Conservation (phyloP, 2,113 vertebrate genomes). For the Dicentrarchus labrax region DNA sequence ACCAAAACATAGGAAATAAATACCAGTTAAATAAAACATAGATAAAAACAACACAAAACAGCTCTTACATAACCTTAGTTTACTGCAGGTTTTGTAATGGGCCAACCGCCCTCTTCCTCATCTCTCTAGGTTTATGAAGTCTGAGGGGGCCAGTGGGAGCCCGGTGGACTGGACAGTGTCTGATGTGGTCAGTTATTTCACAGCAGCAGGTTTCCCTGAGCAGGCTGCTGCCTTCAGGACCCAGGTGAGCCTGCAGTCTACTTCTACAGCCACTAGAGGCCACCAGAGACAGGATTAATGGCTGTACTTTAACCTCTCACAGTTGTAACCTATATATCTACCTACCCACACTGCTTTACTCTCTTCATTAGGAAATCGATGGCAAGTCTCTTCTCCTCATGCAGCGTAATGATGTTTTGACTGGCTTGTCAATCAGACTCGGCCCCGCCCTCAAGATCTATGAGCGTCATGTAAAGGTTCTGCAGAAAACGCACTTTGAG, state of each 20-base stretch:
- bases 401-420: slow-evolving; percentile 92
- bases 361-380: slow-evolving; percentile 88
- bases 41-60: neutral
- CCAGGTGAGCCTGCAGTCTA: slow-evolving; percentile 82
- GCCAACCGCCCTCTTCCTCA: neutral
- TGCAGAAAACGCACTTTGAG: slow-evolving; percentile 91
- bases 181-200: slow-evolving; percentile 91
- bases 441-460: slow-evolving; percentile 93
- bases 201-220: slow-evolving; percentile 88
- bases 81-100: neutral
- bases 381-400: slow-evolving; percentile 92
- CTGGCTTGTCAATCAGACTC: slow-evolving; percentile 90
- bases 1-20: slow-evolving; percentile 4
- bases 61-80: neutral
- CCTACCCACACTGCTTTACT: slow-evolving; percentile 38
- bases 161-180: slow-evolving; percentile 90
- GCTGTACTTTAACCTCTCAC: neutral
- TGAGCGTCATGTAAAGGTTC: slow-evolving; percentile 90
- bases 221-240: slow-evolving; percentile 90
- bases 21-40: neutral
- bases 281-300: slow-evolving; percentile 7
- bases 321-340: slow-evolving; percentile 9
- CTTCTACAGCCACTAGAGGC: slow-evolving; percentile 53
- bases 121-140: slow-evolving; percentile 82
- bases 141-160: slow-evolving; percentile 79